Base-by-base conservation (phyloP, 1,140 invertebrate species). In the Samia ricini region DNA sequence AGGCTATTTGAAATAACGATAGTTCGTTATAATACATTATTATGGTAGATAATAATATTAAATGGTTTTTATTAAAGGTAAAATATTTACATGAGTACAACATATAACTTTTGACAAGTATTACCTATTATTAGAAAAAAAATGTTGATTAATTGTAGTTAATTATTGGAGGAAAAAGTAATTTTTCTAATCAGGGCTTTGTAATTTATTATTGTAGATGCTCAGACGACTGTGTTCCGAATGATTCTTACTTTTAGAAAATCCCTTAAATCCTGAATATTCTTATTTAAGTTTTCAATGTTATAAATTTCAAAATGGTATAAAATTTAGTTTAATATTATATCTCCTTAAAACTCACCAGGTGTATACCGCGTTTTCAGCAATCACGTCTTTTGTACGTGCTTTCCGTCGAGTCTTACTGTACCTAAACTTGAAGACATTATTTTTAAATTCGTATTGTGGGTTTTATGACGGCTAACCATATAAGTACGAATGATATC, bases 311-410 rank as follows among this genome's bases (percentile, higher is more conserved):
- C 10, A 8, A 42, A 7, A 29, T 29, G 12, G 7, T 7, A 15
- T 4, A 12, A 42, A 42, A 42, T n/a, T n/a, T n/a, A n/a, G n/a
- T n/a, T n/a, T n/a, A n/a, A 5, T 12, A 42, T 0, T 15, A 42
- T 42, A 42, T 42, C 33, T 7, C 12, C n/a, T 15, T 42, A 42
- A 7, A 15, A 4, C 12, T 42, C 22, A 29, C 56, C 29, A 42
- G 56, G 56, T 57, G 56, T 10, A 8, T 20, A 56, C 55, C 26
- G 10, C 26, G 12, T 36, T 33, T 56, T 36, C 26, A 7, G 12
- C 18, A 15, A 36, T 12, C 55, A 33, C 29, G 29, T 56, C 18
- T 56, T 26, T 20, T 26, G 55, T 56, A 36, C 26, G 26, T 56
- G 55, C 26, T 29, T 20, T 19, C n/a, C 19, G 55, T 10, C 6